Conservation (phyloP, 92 coral and sea anemone species). For the Galaxea fascicularis region DNA sequence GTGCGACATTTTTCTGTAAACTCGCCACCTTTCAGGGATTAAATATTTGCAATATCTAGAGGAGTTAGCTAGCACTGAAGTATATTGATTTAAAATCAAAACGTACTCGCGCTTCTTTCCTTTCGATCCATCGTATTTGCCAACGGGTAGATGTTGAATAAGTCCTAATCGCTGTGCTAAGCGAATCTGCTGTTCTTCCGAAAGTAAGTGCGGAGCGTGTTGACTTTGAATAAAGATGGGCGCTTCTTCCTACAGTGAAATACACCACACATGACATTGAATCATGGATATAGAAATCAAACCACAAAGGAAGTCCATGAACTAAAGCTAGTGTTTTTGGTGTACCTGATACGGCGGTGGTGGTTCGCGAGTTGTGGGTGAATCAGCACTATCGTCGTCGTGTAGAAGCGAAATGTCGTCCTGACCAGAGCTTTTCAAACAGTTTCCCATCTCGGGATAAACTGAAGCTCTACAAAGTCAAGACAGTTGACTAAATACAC, state of each 20-base stretch:
- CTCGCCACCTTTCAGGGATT: neutral
- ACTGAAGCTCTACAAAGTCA: conserved; percentile 47
- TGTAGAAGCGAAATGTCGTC: conserved; percentile 98
- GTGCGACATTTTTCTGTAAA: neutral
- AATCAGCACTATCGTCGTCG: conserved; percentile 93
- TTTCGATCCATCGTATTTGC: conserved; percentile 94
- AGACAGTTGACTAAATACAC: neutral
- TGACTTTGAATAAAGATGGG: conserved; percentile 99
- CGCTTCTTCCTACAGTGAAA: conserved; percentile 87
- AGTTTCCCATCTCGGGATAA: conserved; percentile 96
- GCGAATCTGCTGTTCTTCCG: conserved; percentile 99
- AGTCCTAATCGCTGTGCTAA: conserved; percentile 96
- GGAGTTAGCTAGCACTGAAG: neutral
- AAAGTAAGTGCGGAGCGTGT: conserved; percentile 94
- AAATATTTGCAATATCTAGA: neutral
- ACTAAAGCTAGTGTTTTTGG: neutral
- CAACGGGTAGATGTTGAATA: conserved; percentile 98
- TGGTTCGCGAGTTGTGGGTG: conserved; percentile 93
- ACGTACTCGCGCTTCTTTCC: conserved; percentile 98
- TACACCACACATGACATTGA: conserved; percentile 1
- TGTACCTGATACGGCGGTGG: conserved; percentile 99
- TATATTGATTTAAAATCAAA: conserved; percentile 3
- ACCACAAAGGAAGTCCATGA: neutral
- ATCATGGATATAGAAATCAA: neutral
- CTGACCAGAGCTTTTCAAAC: conserved; percentile 91